Base-by-base conservation (phyloP, 1,140 invertebrate species). In the Zelostemma sp. region DNA sequence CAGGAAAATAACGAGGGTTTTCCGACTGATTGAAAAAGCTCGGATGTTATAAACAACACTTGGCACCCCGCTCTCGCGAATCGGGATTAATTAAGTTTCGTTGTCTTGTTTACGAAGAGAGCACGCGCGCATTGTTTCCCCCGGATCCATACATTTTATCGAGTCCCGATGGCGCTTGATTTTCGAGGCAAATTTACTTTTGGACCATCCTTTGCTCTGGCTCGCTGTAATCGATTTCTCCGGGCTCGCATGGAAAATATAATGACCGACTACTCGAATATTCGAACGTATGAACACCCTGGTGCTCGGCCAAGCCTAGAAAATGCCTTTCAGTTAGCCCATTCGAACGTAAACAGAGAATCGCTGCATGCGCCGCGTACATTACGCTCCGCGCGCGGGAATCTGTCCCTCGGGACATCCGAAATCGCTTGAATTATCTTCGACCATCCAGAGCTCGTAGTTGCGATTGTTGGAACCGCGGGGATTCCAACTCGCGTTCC, bases 261-360 rank as follows among this genome's bases (percentile, higher is more conserved):
- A 54, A 43, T 45, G 51, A 62, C 53, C 46, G 68, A 60, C 57
- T 65, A 48, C 47, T 64, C 48, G 54, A 71, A 61, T 71, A 71
- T 71, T 66, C 55, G 60, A 51, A 59, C 46, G 58, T 59, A 63
- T 54, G 58, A 62, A 63, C 59, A 59, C 58, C 54, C 46, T 25
- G 35, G 57, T 59, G 55, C 45, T 69, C 55, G 56, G 33, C 57
- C 19, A 48, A 31, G 41, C 57, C 19, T 50, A 48, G 51, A 71
- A 71, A 71, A 71, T 66, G 58, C 55, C 59, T 66, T 63, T 66
- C 63, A 71, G 63, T 60, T 55, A 51, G 55, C 21, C 35, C 55
- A 59, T 56, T 66, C 68, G 47, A 71, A 71, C 61, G 62, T 71
- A 66, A 71, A 71, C 68, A 65, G 48, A 16, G 59, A 28, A 57